Evolutionary conservation across 2,888 invertebrate genomes (phyloP).

Genomic region (Drosophila dives): DNA sequence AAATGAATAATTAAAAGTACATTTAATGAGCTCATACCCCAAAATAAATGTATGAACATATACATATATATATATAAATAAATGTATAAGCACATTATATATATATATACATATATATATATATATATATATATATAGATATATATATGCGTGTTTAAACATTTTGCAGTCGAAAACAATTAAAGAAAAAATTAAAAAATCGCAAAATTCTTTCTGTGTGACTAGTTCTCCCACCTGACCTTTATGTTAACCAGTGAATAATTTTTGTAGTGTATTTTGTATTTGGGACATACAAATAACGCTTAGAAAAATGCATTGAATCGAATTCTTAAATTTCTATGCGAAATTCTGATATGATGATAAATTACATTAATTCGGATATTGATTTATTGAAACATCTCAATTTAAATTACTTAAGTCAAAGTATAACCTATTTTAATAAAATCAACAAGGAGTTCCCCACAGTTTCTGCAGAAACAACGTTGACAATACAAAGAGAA

Average conservation of each 20-base stretch:
- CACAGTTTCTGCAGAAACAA: constrained; percentile 18
- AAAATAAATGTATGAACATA: background rate
- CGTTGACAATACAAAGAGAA: constrained; percentile 15
- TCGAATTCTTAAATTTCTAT: background rate
- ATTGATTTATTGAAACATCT: background rate
- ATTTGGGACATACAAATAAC: background rate
- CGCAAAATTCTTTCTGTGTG: background rate
- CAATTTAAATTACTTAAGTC: background rate
- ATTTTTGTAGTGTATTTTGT: background rate
- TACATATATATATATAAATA: background rate
- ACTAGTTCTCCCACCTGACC: background rate
- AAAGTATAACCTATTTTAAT: background rate
- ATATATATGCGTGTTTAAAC: background rate
- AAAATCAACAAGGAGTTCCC: constrained; percentile 12
- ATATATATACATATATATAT: background rate
- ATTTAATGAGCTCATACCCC: background rate
- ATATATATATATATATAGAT: background rate
- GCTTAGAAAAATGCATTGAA: background rate
- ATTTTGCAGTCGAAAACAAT: background rate
- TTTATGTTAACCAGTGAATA: background rate
- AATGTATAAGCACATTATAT: background rate
- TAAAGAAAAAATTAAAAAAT: background rate
- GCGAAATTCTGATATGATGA: background rate
- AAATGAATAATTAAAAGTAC: background rate
- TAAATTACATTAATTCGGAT: background rate